Evolutionary conservation across 2,797 vertebrate species (phyloP), one percentile per base, ranked within the genome.

Genomic region (Emydoidea blandingii): DNA sequence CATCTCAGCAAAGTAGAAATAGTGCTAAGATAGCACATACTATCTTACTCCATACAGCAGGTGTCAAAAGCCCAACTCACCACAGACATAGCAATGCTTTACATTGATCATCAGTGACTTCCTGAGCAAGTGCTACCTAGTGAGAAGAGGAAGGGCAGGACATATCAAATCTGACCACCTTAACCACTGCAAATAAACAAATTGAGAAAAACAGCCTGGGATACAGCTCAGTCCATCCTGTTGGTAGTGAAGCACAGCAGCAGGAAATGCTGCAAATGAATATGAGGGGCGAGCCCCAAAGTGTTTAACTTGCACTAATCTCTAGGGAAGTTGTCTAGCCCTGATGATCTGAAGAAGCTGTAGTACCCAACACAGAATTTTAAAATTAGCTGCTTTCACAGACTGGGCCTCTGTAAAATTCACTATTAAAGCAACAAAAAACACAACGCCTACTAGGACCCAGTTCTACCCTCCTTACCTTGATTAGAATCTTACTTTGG

Each of bases 321-420:
- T 34, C 1, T 4, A 25, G 23, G 10, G 0, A 0, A 52, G 34
- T 34, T 57, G 4, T 16, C 83, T 31, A 52, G 87, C 78, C 87
- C 74, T 18, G 47, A 0, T 59, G 80, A 76, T 34, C 88, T 53
- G 72, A 44, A 21, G 29, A 6, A 83, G 2, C 25, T 94, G 14
- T 44, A 2, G 12, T 11, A 15, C 3, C 53, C 31, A 53, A 10
- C 5, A 16, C 19, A 47, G 1, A 0, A 10, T 74, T 29, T 47
- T 78, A 78, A 49, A 3, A 72, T 76, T 81, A 81, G 2, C 31
- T 89, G n/a, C 6, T 82, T 7, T 90, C 41, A 37, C 62, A 85
- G 25, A 4, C 52, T 9, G 41, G 9, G 15, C 56, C 8, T 52
- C 11, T 57, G 5, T 54, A 79, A 65, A 9, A 10, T 3, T 41